phyloP scores from a whole-genome alignment of 2,113 vertebrate genomes.

The Colius striatus region DNA sequence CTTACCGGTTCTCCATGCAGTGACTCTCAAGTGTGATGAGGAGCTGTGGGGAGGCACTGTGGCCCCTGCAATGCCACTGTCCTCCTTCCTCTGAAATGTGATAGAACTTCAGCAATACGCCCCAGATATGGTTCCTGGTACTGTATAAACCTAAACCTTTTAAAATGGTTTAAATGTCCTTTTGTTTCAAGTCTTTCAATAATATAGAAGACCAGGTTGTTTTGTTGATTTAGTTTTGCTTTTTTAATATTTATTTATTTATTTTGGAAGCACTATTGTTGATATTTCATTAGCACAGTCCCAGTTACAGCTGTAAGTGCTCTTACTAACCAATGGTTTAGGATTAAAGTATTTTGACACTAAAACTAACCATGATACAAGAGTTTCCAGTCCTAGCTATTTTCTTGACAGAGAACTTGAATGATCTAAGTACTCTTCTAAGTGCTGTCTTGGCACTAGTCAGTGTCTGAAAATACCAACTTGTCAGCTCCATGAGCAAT shows the following conservation, averaged over 20 bases:
- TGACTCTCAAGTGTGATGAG: neutral
- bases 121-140: neutral
- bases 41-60: accelerated
- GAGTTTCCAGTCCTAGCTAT: neutral
- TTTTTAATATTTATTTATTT: neutral
- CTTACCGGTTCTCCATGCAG: accelerated
- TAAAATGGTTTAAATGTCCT: neutral
- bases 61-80: accelerated
- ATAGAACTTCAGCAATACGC: neutral
- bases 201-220: accelerated
- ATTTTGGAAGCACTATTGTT: neutral
- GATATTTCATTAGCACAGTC: neutral
- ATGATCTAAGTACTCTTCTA: neutral
- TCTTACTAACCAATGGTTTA: neutral
- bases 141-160: neutral
- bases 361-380: neutral
- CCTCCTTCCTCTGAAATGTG: accelerated
- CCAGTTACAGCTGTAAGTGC: neutral
- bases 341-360: neutral
- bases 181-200: neutral
- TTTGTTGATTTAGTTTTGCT: accelerated
- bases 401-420: neutral
- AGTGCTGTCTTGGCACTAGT: neutral
- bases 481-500: neutral
- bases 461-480: neutral